These are phyloP conservation scores for Coelinius sp. DNA, from an alignment of 2,888 invertebrate species.

Conservation along the genomic window DNA sequence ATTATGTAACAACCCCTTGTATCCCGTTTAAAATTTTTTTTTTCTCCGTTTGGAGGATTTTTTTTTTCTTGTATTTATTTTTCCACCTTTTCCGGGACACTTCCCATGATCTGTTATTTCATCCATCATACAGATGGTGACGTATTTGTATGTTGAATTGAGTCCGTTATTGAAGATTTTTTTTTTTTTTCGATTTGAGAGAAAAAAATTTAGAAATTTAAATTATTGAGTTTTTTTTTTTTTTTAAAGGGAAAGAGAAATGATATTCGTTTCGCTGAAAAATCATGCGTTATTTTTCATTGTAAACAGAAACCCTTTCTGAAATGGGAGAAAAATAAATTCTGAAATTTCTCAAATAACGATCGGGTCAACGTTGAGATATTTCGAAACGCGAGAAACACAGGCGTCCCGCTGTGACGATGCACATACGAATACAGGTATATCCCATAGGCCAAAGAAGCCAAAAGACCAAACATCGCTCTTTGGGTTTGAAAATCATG, in stretches of 20 bases:
- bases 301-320: slow-evolving; percentile 23
- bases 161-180: neutral
- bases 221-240: neutral
- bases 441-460: neutral
- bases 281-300: slow-evolving; percentile 26
- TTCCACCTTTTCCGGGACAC: slow-evolving; percentile 3
- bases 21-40: slow-evolving; percentile 4
- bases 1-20: slow-evolving; percentile 32
- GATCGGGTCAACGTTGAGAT: slow-evolving; percentile 54
- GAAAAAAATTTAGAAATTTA: too few species aligned
- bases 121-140: slow-evolving; percentile 12
- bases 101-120: slow-evolving; percentile 8
- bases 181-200: neutral
- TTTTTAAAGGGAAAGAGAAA: slow-evolving; percentile 23
- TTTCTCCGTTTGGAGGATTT: neutral
- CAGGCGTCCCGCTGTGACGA: slow-evolving; percentile 62
- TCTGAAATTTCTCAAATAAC: slow-evolving; percentile 36
- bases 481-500: slow-evolving; percentile 8
- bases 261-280: neutral
- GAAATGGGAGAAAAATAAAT: slow-evolving; percentile 9
- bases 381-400: slow-evolving; percentile 66
- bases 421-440: slow-evolving; percentile 11
- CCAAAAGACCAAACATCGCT: slow-evolving; percentile 15
- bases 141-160: neutral
- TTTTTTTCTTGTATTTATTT: slow-evolving; percentile 3